Conservation (phyloP, 1,140 invertebrate species). For the Plodia interpunctella region DNA sequence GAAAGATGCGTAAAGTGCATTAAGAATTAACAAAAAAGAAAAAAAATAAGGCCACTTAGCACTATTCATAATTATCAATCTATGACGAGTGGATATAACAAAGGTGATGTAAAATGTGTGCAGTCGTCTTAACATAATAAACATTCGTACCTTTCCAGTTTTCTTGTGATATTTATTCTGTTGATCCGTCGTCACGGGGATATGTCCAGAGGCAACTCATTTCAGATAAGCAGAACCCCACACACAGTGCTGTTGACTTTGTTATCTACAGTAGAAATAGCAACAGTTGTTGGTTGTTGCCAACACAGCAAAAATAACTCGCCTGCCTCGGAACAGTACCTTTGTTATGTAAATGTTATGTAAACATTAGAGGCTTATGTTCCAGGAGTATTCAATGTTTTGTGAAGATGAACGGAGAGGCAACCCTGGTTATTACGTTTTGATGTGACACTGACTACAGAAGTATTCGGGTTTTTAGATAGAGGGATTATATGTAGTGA, state of each 20-base stretch:
- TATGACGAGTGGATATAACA: no score
- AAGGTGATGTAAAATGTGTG: background rate
- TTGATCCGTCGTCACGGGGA: conserved; percentile 6
- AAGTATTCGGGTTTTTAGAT: no score
- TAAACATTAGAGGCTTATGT: conserved; percentile 3
- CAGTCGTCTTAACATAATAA: background rate
- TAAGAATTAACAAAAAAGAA: no score
- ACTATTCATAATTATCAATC: no score
- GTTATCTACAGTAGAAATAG: conserved; percentile 2
- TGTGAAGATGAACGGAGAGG: background rate
- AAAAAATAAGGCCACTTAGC: no score
- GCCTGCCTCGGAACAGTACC: background rate
- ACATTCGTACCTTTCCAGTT: background rate
- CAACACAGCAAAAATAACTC: conserved; percentile 5
- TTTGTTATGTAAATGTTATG: conserved; percentile 5
- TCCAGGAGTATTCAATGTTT: background rate
- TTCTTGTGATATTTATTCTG: conserved; percentile 1
- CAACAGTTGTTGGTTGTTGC: conserved; percentile 3
- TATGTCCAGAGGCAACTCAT: conserved; percentile 6
- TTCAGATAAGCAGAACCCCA: conserved; percentile 1
- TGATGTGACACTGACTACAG: no score
- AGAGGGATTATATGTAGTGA: no score
- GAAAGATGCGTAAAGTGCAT: no score
- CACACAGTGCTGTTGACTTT: conserved; percentile 1
- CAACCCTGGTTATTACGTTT: no score